These are phyloP conservation scores for Hyperopisus bebe DNA, from an alignment of 2,113 vertebrate species.

Conservation along the genomic window DNA sequence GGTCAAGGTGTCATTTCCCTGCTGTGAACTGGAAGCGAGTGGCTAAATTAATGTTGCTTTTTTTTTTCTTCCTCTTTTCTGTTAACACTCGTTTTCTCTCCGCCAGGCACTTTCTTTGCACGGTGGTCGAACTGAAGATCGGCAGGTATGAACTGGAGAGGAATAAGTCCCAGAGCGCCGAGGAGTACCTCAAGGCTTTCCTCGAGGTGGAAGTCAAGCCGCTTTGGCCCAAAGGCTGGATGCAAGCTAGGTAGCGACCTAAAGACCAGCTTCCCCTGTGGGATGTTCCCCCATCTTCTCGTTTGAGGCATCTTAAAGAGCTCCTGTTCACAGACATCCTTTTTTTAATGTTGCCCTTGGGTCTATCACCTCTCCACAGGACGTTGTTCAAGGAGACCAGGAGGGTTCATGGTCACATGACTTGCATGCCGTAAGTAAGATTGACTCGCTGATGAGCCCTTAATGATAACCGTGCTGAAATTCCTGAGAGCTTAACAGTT, in stretches of 20 bases:
- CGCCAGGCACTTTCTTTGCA: slow-evolving; percentile 73
- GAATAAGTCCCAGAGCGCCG: slow-evolving; percentile 63
- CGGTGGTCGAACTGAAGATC: slow-evolving; percentile 73
- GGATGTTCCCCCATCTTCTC: neutral
- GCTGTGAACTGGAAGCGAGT: neutral
- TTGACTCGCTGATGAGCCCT: neutral
- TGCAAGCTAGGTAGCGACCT: slow-evolving; percentile 78
- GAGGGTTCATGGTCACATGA: slow-evolving; percentile 71
- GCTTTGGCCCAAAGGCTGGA: slow-evolving; percentile 97
- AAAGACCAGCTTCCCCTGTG: neutral
- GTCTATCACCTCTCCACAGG: slow-evolving; percentile 46
- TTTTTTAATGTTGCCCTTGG: neutral
- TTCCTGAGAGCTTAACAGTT: neutral
- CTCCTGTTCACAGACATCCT: neutral
- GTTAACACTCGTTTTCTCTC: neutral
- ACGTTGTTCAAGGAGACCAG: slow-evolving; percentile 79
- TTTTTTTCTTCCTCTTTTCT: neutral
- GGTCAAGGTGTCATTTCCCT: neutral
- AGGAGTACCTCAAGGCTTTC: slow-evolving; percentile 80
- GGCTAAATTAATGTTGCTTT: neutral
- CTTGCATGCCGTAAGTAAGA: slow-evolving; percentile 51
- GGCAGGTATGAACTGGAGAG: slow-evolving; percentile 65
- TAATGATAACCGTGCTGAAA: neutral
- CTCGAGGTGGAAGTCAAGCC: slow-evolving; percentile 81
- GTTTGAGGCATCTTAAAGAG: neutral